These are phyloP conservation scores for Alethe castanea DNA, from an alignment of 2,113 vertebrate species.

Conservation along the genomic window DNA sequence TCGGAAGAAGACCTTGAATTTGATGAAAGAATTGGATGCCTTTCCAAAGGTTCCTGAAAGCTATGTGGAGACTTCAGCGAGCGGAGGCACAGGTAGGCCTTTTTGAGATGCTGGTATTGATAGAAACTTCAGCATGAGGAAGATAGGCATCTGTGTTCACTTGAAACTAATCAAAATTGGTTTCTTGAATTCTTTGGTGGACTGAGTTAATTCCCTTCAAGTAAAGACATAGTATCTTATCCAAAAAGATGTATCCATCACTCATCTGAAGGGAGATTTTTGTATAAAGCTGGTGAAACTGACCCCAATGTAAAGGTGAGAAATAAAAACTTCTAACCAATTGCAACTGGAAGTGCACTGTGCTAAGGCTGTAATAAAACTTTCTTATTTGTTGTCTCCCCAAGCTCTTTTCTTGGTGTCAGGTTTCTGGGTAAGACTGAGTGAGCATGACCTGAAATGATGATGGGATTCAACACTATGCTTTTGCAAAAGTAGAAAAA, in stretches of 20 bases:
- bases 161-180: not conserved
- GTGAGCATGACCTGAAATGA: not conserved
- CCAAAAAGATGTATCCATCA: not conserved
- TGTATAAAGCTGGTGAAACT: not conserved
- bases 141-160: not conserved
- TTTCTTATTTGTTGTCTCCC: not conserved
- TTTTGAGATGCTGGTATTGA: not conserved
- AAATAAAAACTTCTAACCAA: not conserved
- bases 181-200: not conserved
- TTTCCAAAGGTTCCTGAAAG: constrained; percentile 97
- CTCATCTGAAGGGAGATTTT: not conserved
- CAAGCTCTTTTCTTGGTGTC: not conserved
- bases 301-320: not conserved
- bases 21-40: constrained; percentile 94
- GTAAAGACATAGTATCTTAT: not conserved
- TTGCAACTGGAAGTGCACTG: not conserved
- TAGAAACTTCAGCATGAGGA: not conserved
- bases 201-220: not conserved
- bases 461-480: not conserved
- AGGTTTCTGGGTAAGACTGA: not conserved
- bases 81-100: constrained; percentile 87
- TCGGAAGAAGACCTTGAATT: constrained; percentile 91
- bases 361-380: not conserved
- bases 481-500: not conserved
- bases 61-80: constrained; percentile 92